Evolutionary conservation across 92 coral and sea anemone genomes (phyloP), one percentile per base, ranked within the genome.

Genomic region (Epizoanthus illoricatus): DNA sequence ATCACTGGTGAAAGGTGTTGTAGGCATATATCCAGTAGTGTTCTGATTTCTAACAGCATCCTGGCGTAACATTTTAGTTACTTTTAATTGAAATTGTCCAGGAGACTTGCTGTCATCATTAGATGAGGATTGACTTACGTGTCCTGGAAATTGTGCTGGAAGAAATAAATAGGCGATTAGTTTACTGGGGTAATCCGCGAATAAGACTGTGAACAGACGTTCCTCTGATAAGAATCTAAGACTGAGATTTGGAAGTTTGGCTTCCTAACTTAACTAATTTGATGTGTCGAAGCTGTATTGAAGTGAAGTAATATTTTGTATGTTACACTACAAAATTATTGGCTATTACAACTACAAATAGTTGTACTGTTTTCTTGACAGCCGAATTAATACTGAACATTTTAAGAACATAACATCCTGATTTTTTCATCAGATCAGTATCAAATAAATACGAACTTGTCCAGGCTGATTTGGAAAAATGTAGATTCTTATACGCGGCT

Each of bases 121-220:
- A 78, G 18, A 18, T 6, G 56, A 40, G 57, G 47, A 58, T 36
- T 78, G 42, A 58, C 18, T 43, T 62, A 42, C 7, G 63, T 78
- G 45, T 63, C 82, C 71, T 19, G 82, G 71, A 78, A 78, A 78
- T 63, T 57, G 82, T 62, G 71, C 82, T 62, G 71, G 10, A 62
- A 17, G 47, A n/a, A 52, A 52, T 11, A 63, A 19, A 42, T 3
- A 52, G 45, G 18, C 9, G 16, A 20, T 19, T 23, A 13, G 15
- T 68, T 12, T 68, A 39, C 0, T 33, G 16, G 39, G 5, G n/a
- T 19, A 59, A 13, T 17, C n/a, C 15, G 15, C n/a, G n/a, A 58
- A 15, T 15, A 58, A 0, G n/a, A 58, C 17, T 15, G n/a, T 15
- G n/a, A 17, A 10, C 18, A 58, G 18, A 7, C 5, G 63, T 17